Evolutionary conservation across 2,888 invertebrate species (phyloP), one percentile per base, ranked within the genome.

Genomic region (Ophion slaviceki): DNA sequence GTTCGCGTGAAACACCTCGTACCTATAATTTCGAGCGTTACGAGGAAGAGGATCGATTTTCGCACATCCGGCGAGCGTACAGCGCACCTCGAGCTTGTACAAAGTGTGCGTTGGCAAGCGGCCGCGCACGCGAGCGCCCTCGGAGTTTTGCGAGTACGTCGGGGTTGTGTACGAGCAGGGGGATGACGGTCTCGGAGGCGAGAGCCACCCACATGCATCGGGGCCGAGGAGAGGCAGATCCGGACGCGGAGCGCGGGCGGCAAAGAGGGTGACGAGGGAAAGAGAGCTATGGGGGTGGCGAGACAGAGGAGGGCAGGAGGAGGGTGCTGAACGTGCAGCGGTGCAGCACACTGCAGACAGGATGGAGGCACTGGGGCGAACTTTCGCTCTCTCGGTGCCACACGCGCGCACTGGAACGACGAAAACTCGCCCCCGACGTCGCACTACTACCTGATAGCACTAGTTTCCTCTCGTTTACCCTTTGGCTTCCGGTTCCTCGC

Each of bases 401-500:
- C 86, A 86, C 88, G 86, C 89, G 88, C 88, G 86, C 88, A 87
- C 74, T 94, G 95, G 80, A 95, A 95, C 87, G 95, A 95, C 84
- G 88, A 88, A 92, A 95, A 95, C 92, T 95, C 95, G 82, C 84
- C 89, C 92, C 94, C 94, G 94, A 94, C 95, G 17, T 95, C 95
- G 14, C 95, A 71, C 80, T 75, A 71, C 83, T 83, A 86, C 83
- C 83, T 83, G 83, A 83, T 81, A 83, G 80, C 78, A 86, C 86
- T 83, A 86, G 86, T 86, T 83, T 83, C 74, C 81, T 75, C 83
- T 61, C 64, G 70, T 83, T 78, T 36, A 70, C 86, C 78, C 66
- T 28, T n/a, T 71, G 61, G 32, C 53, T 68, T 72, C 36, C 64
- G 2, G 61, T 20, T 36, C 53, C 67, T 53, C 53, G 5, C 14